Evolutionary conservation across 2,888 invertebrate species (phyloP), one percentile per base, ranked within the genome.

Genomic region (Drosophila phalerata): DNA sequence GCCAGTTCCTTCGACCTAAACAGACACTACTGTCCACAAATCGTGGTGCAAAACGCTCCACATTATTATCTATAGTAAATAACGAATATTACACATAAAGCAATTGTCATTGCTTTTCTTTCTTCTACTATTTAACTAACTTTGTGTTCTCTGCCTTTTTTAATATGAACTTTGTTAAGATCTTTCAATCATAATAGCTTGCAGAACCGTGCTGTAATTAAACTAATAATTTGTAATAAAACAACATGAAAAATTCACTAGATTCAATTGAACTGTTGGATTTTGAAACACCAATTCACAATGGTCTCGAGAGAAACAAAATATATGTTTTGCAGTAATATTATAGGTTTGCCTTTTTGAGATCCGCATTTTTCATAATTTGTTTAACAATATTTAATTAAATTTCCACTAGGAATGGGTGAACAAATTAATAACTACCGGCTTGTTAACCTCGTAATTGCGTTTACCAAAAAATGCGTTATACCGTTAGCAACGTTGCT

Each of bases 371-470:
- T 38, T 38, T 42, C 19, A 11, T 28, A 28, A 3, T 11, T 11
- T 42, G 19, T 19, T 42, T 19, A 5, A 11, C 13, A 42, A 5
- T 38, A 17, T 0, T 10, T 42, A 1, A 42, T 6, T 42, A 5
- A 13, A 22, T 42, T 22, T 6, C 1, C 22, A 42, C 19, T 42
- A 8, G 6, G 22, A 13, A 42, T 42, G 19, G 17, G 2, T 5
- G 2, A 11, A 11, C 19, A 15, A 38, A 38, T 38, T 84, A 2
- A 78, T 28, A 28, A 81, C 81, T 85, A 72, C 79, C 82, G 74
- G 79, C 79, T 65, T 73, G 57, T 85, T 79, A 81, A 82, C 77
- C 74, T 81, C 71, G 68, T 77, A 66, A 72, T 70, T 55, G 6
- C 69, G 56, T 49, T 67, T 58, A 51, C 48, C 45, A 71, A 52